These are phyloP conservation scores for Hirtodrosophila trivittata DNA, from an alignment of 2,888 invertebrate species.

Conservation along the genomic window DNA sequence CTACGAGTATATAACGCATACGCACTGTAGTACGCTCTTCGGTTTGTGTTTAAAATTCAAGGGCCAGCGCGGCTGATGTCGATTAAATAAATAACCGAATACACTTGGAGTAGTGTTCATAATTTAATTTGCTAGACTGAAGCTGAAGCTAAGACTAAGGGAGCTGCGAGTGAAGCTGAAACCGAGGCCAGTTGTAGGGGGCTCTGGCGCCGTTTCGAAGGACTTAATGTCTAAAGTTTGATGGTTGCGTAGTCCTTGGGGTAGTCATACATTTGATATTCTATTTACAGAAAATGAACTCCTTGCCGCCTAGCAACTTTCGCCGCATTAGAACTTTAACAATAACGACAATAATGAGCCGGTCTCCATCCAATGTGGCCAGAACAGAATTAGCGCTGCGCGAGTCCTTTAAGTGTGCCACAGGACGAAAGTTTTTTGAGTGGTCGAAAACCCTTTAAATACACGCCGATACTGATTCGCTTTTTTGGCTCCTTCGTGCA, in stretches of 20 bases:
- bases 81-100: slow-evolving; percentile 73
- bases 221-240: slow-evolving; percentile 70
- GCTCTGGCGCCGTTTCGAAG: slow-evolving; percentile 47
- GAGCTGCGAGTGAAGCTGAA: too few species aligned
- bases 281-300: slow-evolving; percentile 75
- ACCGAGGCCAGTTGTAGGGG: too few species aligned
- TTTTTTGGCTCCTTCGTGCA: slow-evolving; percentile 42
- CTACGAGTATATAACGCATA: slow-evolving; percentile 37
- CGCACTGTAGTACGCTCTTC: slow-evolving; percentile 40
- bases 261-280: slow-evolving; percentile 68
- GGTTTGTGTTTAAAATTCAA: slow-evolving; percentile 59
- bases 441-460: slow-evolving; percentile 49
- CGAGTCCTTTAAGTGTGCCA: slow-evolving; percentile 46
- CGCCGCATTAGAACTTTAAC: slow-evolving; percentile 47
- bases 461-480: slow-evolving; percentile 22
- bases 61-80: slow-evolving; percentile 53
- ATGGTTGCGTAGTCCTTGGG: slow-evolving; percentile 32
- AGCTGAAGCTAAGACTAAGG: slow-evolving; percentile 8
- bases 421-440: slow-evolving; percentile 51
- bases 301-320: slow-evolving; percentile 32
- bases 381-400: slow-evolving; percentile 36
- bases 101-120: slow-evolving; percentile 42
- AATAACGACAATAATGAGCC: slow-evolving; percentile 73
- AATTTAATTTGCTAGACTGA: slow-evolving; percentile 59
- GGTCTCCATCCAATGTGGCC: slow-evolving; percentile 19